Evolutionary conservation across 2,888 invertebrate genomes (phyloP).

Genomic region (Tetranychus truncatus): DNA sequence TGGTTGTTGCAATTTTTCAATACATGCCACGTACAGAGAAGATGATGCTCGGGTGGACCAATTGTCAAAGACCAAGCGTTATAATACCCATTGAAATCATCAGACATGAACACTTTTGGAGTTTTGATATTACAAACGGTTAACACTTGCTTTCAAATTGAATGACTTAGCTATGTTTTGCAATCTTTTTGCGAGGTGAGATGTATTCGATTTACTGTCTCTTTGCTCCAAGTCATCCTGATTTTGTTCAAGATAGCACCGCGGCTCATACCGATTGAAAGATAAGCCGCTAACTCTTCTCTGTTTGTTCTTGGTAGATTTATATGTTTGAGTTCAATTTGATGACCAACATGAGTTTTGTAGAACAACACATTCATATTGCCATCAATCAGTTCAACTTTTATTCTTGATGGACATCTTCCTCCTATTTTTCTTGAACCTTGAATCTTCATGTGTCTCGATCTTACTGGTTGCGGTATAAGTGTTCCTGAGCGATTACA

Average conservation of each 20-base stretch:
- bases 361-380: background rate
- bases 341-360: slow-evolving; percentile 9
- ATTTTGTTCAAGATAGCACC: background rate
- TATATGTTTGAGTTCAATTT: background rate
- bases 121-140: background rate
- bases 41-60: background rate
- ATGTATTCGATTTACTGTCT: background rate
- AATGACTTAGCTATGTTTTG: background rate
- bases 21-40: slow-evolving; percentile 2
- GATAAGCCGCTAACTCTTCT: background rate
- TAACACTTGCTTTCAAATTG: background rate
- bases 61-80: background rate
- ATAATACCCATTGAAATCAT: background rate
- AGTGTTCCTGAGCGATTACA: slow-evolving; percentile 9
- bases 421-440: slow-evolving; percentile 10
- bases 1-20: background rate
- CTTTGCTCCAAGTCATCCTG: background rate
- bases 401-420: slow-evolving; percentile 10
- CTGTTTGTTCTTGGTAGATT: background rate
- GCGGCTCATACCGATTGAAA: background rate
- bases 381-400: background rate
- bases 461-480: too few species aligned
- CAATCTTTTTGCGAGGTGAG: background rate
- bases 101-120: background rate
- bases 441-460: slow-evolving; percentile 1